Evolutionary conservation across 1,140 invertebrate species (phyloP).

Genomic region (Drosophila littoralis): DNA sequence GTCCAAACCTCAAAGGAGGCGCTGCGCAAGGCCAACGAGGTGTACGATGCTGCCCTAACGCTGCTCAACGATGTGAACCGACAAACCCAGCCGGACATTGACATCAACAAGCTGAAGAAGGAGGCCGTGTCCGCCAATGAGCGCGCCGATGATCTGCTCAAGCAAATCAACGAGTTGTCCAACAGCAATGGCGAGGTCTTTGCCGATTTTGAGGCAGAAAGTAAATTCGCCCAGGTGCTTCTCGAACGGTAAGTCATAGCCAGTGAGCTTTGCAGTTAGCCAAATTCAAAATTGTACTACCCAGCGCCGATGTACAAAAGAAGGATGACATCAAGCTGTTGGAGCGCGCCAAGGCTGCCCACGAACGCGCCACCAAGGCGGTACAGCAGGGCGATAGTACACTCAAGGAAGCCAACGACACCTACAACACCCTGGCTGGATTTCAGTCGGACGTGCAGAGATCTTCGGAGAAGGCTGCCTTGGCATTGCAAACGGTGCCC

Average conservation of each 20-base stretch:
- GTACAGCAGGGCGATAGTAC: conserved; percentile 93
- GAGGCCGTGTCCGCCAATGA: conserved; percentile 87
- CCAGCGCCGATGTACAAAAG: conserved; percentile 79
- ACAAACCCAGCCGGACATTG: conserved; percentile 90
- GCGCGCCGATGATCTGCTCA: conserved; percentile 82
- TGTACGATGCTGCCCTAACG: conserved; percentile 92
- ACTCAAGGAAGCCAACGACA: conserved; percentile 93
- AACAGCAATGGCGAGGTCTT: conserved; percentile 72
- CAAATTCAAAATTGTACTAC: neutral
- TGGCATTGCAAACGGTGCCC: conserved; percentile 90
- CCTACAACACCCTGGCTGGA: conserved; percentile 90
- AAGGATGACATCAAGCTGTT: conserved; percentile 85
- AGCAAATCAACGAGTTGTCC: conserved; percentile 64
- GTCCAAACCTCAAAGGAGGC: conserved; percentile 89
- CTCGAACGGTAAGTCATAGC: conserved; percentile 86
- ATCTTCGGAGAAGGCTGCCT: conserved; percentile 89
- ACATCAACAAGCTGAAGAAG: conserved; percentile 88
- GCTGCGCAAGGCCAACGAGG: conserved; percentile 88
- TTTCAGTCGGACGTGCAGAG: conserved; percentile 95
- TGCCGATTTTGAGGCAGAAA: conserved; percentile 84
- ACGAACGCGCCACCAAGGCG: conserved; percentile 91
- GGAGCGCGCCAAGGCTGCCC: conserved; percentile 88
- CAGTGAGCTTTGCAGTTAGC: too few relatives aligned
- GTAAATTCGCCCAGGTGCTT: conserved; percentile 88
- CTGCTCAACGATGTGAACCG: conserved; percentile 91